These are phyloP conservation scores for Apodemus sylvaticus DNA, from an alignment of 2,113 vertebrate species.

Conservation along the genomic window DNA sequence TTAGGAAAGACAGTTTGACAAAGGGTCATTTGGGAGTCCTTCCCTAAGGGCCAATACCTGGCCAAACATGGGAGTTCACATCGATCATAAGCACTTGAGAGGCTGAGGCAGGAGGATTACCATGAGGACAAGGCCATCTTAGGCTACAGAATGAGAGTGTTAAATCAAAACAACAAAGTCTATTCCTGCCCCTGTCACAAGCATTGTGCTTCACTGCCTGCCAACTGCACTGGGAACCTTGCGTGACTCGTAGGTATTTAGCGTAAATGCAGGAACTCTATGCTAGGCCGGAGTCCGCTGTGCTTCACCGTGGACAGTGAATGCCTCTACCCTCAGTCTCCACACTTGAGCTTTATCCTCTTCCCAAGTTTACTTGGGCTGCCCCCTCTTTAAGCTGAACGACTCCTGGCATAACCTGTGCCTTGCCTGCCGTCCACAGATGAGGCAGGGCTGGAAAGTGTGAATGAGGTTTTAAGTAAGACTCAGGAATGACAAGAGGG, in stretches of 20 bases:
- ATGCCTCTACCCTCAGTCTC: not conserved
- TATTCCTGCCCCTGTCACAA: not conserved
- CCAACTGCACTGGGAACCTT: not conserved
- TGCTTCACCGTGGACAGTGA: not conserved
- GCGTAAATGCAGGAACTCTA: not conserved
- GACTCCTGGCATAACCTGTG: too few species aligned
- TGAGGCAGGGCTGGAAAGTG: too few species aligned
- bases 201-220: not conserved
- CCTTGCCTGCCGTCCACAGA: too few species aligned
- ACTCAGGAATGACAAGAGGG: too few species aligned
- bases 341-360: not conserved
- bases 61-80: not conserved
- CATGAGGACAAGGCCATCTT: too few species aligned
- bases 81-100: not conserved
- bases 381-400: too few species aligned
- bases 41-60: not conserved
- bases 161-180: not conserved
- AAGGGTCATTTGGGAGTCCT: not conserved
- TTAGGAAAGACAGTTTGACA: not conserved
- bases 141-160: not conserved
- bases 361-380: not conserved
- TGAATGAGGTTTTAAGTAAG: too few species aligned
- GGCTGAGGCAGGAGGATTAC: too few species aligned
- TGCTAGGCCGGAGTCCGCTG: not conserved
- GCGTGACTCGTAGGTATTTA: not conserved